A percentile compares a stretch with the other conserved stretches of the same genome.
Evolutionary conservation across 2,888 invertebrate genomes (phyloP).

Genomic region (Pseudococcus jackbeardsleyi): DNA sequence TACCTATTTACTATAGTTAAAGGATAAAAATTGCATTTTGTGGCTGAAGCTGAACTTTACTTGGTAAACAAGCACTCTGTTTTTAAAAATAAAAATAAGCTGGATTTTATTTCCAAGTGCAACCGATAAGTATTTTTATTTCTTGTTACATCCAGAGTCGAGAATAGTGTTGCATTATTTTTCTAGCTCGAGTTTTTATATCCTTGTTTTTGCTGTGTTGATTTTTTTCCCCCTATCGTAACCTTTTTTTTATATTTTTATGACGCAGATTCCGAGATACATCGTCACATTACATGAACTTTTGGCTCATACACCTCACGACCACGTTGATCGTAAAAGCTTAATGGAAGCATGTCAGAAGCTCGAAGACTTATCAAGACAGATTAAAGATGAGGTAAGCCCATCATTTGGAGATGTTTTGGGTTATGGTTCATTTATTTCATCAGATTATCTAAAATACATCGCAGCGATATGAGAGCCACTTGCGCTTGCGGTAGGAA

Average conservation of each 20-base stretch:
- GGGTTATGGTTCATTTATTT: conserved; percentile 25
- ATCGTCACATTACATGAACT: conserved; percentile 92
- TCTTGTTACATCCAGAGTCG: background rate
- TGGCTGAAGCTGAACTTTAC: background rate
- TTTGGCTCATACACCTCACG: conserved; percentile 91
- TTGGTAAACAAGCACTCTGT: too few species aligned
- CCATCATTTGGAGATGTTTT: conserved; percentile 5
- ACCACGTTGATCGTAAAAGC: conserved; percentile 92
- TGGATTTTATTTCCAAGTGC: background rate
- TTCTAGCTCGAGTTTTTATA: background rate
- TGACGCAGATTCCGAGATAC: conserved; percentile 85
- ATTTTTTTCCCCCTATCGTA: background rate
- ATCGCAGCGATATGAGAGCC: background rate
- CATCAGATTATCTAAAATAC: background rate
- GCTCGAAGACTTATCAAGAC: conserved; percentile 85
- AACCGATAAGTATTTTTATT: background rate
- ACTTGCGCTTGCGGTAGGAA: background rate
- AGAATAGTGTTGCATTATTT: background rate
- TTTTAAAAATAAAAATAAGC: too few species aligned
- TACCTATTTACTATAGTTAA: background rate
- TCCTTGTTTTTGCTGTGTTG: background rate
- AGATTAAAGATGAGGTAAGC: conserved; percentile 88
- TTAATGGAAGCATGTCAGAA: conserved; percentile 89
- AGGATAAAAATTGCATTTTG: background rate
- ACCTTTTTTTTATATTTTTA: background rate